Evolutionary conservation across 64 coral and sea anemone genomes (phyloP), one percentile per base, ranked within the genome.

Genomic region (Actinia tenebrosa): DNA sequence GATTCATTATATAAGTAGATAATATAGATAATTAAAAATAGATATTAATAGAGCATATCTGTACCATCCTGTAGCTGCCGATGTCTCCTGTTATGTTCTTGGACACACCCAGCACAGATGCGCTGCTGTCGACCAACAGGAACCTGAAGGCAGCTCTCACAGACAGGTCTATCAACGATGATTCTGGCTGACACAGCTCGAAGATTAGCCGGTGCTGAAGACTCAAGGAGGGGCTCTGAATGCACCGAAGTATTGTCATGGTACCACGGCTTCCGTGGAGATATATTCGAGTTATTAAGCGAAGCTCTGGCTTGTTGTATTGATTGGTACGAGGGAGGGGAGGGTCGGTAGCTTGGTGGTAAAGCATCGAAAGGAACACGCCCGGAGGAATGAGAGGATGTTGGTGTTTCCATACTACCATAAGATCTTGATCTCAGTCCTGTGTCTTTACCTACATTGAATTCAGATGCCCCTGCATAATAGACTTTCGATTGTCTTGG

Each of bases 151-250:
- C 90, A 91, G 43, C 17, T 80, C 30, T 87, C 85, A 46, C 90
- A 91, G 45, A 91, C 90, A 1, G 85, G 90, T 22, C 80, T 86
- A 87, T 91, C 90, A 20, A 60, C 79, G 25, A 91, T 83, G 43
- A 83, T 71, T 18, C 85, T 86, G 16, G 85, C 90, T 13, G 77
- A 71, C 8, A 91, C 54, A n/a, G 60, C 84, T 16, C 86, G 90
- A 44, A 83, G 44, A 71, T 82, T 72, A 3, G 59, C 61, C 79
- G 75, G 60, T 19, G 22, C 63, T 16, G 60, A 56, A 4, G 53
- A 44, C 43, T 54, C 52, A 15, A 44, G 46, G 3, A 44, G 5
- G 17, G 42, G 83, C 19, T 80, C 78, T 6, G 78, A 80, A 17
- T 80, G 83, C 20, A 84, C 44, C 10, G 55, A 84, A 22, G 8